Percentiles rank a stretch among this genome's conserved stretches.
phyloP scores from a whole-genome alignment of 30 jellyfish, hydroid and myxozoan genomes.

The Nemopilema nomurai region DNA sequence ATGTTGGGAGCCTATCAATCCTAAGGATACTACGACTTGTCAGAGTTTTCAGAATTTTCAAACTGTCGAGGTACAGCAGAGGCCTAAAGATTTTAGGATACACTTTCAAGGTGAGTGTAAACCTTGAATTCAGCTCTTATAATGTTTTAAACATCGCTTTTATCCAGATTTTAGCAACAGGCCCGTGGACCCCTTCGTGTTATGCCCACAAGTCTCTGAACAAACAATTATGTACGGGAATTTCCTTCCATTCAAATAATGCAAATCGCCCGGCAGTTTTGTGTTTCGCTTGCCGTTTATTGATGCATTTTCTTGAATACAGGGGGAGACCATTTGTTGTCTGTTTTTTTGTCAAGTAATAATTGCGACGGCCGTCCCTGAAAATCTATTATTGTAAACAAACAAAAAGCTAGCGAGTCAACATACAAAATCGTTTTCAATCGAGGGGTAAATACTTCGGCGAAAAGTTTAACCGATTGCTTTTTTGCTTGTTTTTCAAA shows the following conservation, averaged over 20 bases:
- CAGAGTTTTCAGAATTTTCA: slow-evolving; percentile 93
- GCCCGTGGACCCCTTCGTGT: slow-evolving; percentile 25
- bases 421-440: too few relatives aligned
- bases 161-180: slow-evolving; percentile 35
- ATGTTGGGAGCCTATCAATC: slow-evolving; percentile 86
- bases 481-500: too few relatives aligned
- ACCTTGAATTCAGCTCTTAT: not conserved
- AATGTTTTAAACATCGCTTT: not conserved
- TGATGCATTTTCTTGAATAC: not conserved
- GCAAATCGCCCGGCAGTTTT: slow-evolving; percentile 22
- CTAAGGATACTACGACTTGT: slow-evolving; percentile 92
- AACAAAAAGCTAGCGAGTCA: not conserved
- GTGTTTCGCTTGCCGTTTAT: not conserved
- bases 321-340: not conserved
- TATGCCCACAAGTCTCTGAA: not conserved
- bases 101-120: slow-evolving; percentile 86
- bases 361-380: not conserved
- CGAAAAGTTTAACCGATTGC: too few relatives aligned
- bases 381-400: too few relatives aligned
- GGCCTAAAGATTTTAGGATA: slow-evolving; percentile 93
- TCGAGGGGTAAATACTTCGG: too few relatives aligned
- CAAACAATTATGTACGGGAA: not conserved
- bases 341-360: not conserved
- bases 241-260: slow-evolving; percentile 11
- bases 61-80: slow-evolving; percentile 92